Conservation (phyloP, 2,113 vertebrate species). For the Pluvialis apricaria region DNA sequence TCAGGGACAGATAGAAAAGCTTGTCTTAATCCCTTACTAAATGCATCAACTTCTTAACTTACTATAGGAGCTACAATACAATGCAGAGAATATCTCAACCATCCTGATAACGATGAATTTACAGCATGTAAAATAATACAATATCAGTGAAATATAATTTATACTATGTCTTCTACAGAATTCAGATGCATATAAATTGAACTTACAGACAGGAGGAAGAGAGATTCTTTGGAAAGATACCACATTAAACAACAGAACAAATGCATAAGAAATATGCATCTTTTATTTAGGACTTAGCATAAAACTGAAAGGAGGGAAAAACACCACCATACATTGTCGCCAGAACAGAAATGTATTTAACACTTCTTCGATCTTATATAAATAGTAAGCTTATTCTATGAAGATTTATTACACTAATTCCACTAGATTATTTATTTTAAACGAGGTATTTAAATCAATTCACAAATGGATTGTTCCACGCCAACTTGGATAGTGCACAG, state of each 20-base stretch:
- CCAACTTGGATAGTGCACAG: constrained; percentile 43
- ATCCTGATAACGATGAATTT: background rate
- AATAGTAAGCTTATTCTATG: constrained; percentile 48
- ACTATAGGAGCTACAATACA: background rate
- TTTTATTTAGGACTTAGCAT: background rate
- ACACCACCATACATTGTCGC: background rate
- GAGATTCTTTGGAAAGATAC: background rate
- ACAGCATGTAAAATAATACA: background rate
- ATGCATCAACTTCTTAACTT: background rate
- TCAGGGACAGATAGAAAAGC: background rate
- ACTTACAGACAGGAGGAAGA: background rate
- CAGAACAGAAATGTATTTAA: constrained; percentile 55
- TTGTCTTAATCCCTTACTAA: background rate
- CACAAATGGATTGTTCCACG: constrained; percentile 56
- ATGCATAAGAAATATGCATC: background rate
- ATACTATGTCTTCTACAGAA: background rate
- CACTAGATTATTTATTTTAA: constrained; percentile 59
- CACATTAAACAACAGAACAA: background rate
- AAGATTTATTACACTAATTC: constrained; percentile 60
- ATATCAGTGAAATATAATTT: background rate
- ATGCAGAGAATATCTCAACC: background rate
- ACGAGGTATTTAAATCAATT: constrained; percentile 62
- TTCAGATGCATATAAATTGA: background rate
- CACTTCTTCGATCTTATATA: constrained; percentile 33
- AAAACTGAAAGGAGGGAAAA: background rate